These are phyloP conservation scores for Sinohyriopsis cumingii DNA, from an alignment of 2,888 invertebrate species.

Conservation along the genomic window DNA sequence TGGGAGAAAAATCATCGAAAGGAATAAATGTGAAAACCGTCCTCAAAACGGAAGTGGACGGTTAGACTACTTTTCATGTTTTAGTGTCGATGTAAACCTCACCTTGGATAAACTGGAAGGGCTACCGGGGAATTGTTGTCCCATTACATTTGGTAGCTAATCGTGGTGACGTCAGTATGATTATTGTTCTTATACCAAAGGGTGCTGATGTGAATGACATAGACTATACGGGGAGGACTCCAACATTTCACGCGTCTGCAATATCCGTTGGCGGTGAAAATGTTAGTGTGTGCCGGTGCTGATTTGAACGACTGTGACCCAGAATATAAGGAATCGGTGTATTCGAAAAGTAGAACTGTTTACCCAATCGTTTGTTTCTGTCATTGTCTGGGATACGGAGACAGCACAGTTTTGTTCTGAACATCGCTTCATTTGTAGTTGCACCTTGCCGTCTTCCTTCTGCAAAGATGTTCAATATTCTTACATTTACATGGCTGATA, in stretches of 20 bases:
- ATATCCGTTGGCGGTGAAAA: constrained; percentile 53
- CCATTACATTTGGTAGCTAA: constrained; percentile 61
- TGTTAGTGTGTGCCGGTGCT: constrained; percentile 56
- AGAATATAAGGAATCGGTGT: constrained; percentile 13
- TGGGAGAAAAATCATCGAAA: constrained; percentile 45
- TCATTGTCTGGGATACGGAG: too few relatives aligned
- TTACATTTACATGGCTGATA: too few relatives aligned
- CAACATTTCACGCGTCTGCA: constrained; percentile 54
- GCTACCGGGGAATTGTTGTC: constrained; percentile 52
- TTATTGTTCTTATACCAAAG: constrained; percentile 50
- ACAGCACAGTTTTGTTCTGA: too few relatives aligned
- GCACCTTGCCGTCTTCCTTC: too few relatives aligned
- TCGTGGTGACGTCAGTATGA: constrained; percentile 60
- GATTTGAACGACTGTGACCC: constrained; percentile 42
- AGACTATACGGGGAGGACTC: constrained; percentile 42
- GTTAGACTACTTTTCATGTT: constrained; percentile 64
- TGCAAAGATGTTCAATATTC: too few relatives aligned
- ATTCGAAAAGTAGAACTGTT: constrained; percentile 22
- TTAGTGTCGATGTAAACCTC: constrained; percentile 56
- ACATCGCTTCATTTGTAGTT: too few relatives aligned
- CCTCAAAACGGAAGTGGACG: constrained; percentile 52
- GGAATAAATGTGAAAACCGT: constrained; percentile 43
- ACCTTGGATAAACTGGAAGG: constrained; percentile 58
- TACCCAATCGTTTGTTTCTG: constrained; percentile 30
- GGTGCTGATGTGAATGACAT: constrained; percentile 46